Evolutionary conservation across 2,797 vertebrate species (phyloP).

Genomic region (Podarcis siculus): DNA sequence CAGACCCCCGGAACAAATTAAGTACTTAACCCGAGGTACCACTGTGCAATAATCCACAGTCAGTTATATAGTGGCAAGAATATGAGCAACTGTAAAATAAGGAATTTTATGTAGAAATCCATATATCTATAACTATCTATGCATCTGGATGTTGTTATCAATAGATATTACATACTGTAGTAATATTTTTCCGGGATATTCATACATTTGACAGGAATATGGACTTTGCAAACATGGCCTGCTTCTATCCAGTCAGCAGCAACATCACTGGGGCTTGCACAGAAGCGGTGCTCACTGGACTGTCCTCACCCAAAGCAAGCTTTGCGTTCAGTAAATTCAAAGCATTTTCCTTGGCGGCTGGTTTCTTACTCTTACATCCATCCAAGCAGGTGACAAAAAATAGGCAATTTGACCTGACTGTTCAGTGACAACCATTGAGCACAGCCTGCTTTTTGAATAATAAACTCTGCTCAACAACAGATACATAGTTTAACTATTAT

Average conservation of each 20-base stretch:
- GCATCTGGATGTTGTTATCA: neutral
- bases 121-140: neutral
- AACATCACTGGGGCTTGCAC: neutral
- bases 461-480: neutral
- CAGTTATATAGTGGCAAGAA: neutral
- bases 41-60: neutral
- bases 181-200: neutral
- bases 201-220: neutral
- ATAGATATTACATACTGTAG: neutral
- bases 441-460: neutral
- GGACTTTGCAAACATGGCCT: neutral
- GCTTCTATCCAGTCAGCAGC: neutral
- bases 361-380: neutral
- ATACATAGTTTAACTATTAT: accelerated
- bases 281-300: neutral
- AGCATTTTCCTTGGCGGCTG: neutral
- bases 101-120: neutral
- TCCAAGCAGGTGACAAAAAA: neutral
- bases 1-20: no score
- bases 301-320: neutral
- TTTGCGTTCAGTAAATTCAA: neutral
- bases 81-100: neutral
- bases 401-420: neutral
- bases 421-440: neutral
- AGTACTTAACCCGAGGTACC: no score